phyloP scores from a whole-genome alignment of 2,888 invertebrate species.

The Omphaloscelis lunosa region DNA sequence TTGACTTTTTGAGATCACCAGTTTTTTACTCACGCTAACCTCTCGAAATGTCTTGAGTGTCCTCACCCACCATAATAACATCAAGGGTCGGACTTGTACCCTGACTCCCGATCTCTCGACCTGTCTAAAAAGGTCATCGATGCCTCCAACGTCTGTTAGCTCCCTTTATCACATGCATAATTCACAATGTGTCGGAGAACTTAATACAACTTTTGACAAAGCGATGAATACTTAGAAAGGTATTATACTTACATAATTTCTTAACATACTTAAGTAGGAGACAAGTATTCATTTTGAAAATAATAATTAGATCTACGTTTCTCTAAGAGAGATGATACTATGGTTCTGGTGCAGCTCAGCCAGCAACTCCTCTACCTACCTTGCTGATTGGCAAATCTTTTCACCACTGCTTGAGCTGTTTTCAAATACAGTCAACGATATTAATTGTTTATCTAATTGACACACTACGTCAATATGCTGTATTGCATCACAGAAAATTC shows the following conservation, averaged over 20 bases:
- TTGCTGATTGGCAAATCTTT: too few species aligned
- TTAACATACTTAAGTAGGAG: conserved; percentile 23
- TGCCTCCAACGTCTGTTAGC: conserved; percentile 41
- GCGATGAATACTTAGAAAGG: conserved; percentile 53
- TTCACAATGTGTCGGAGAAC: conserved; percentile 53
- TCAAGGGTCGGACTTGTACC: conserved; percentile 15
- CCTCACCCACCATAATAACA: conserved; percentile 21
- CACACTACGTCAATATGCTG: neutral
- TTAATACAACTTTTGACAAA: conserved; percentile 58
- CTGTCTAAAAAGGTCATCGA: conserved; percentile 35
- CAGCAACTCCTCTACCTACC: neutral
- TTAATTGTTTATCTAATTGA: neutral
- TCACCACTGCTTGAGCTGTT: neutral
- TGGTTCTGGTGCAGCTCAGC: neutral
- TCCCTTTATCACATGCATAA: conserved; percentile 52
- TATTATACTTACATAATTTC: conserved; percentile 32
- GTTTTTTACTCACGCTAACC: conserved; percentile 8
- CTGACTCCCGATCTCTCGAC: conserved; percentile 34
- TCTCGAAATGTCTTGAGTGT: neutral
- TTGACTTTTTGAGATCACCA: conserved; percentile 3
- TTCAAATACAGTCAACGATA: neutral
- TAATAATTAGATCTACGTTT: neutral
- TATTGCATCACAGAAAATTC: neutral
- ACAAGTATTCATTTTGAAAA: neutral
- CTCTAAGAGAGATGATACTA: neutral